Base-by-base conservation (phyloP, 2,113 vertebrate genomes). In the Equus przewalskii region DNA sequence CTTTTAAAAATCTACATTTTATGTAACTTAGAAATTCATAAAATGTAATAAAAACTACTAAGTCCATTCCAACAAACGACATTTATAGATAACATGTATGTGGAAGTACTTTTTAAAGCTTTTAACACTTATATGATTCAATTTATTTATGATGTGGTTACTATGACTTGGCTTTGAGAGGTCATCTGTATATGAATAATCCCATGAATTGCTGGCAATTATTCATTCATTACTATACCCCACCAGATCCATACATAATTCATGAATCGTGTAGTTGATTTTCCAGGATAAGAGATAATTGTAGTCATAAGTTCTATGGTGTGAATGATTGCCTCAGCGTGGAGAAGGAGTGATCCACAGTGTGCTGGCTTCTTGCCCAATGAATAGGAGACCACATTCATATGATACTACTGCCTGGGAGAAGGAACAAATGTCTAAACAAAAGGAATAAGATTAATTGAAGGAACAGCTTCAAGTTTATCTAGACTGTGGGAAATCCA, bases 1-100 rank as follows among this genome's bases (percentile, higher is more conserved):
- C 67, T 94, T 89, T 96, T 88, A 81, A 97, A 92, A 84, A 62
- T 75, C 72, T 88, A 30, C 54, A 79, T 49, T 89, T 92, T 79
- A 49, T 64, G 8, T 92, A 75, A 89, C 33, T 46, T 76, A 58
- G 69, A 95, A 96, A 95, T 79, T 84, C 54, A 83, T 76, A 58
- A 80, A 92, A 87, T 85, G 46, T 16, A 96, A 87, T 76, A 64
- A 89, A 96, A 96, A 60, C 7, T 62, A 69, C 28, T 75, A 70
- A 82, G 85, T 76, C 36, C 0, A 80, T 84, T 95, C 30, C 14
- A 95, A 41, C 11, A 95, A 81, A 60, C 85, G n/a, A 81, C 30
- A 84, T 92, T 86, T 80, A 90, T 75, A 30, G 62, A 83, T 94
- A 89, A 49, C 12, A 22, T 26, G 11, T 73, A 54, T 60, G 44